These are phyloP conservation scores for Fistularia commersonii DNA, from an alignment of 2,797 vertebrate species.

Conservation along the genomic window DNA sequence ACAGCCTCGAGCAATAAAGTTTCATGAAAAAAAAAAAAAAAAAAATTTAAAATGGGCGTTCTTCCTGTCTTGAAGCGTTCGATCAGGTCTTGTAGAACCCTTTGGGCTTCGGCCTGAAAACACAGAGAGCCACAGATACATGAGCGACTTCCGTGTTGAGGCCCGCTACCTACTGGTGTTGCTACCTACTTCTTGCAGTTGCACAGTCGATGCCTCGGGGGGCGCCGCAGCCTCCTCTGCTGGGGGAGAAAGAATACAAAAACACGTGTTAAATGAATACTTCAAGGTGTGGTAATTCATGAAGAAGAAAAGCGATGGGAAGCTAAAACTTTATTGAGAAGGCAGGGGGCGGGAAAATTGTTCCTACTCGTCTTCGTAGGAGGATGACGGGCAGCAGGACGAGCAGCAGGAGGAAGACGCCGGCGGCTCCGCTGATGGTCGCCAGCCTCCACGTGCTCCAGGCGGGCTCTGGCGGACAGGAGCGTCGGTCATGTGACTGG, in stretches of 20 bases:
- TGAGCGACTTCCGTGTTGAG: conserved; percentile 3
- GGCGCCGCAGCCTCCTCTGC: conserved; percentile 43
- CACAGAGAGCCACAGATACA: conserved; percentile 10
- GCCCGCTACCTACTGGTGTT: neutral
- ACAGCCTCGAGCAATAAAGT: too few relatives aligned
- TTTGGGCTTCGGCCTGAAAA: conserved; percentile 71
- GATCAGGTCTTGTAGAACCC: conserved; percentile 64
- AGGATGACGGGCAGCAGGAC: conserved; percentile 47
- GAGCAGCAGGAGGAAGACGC: conserved; percentile 57
- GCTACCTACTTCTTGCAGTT: conserved; percentile 63
- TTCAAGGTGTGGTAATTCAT: neutral
- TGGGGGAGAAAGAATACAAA: conserved; percentile 30
- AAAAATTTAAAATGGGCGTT: neutral
- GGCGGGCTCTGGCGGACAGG: conserved; percentile 43
- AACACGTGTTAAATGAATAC: conserved; percentile 3
- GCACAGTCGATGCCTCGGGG: conserved; percentile 53
- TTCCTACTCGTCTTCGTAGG: conserved; percentile 57
- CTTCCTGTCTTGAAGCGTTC: neutral
- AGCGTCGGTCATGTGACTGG: conserved; percentile 6
- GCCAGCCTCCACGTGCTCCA: conserved; percentile 60
- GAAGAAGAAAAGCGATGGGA: neutral
- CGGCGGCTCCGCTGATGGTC: conserved; percentile 44
- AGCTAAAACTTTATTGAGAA: neutral
- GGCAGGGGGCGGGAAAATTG: neutral
- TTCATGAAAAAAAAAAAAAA: neutral